Evolutionary conservation across 2,888 invertebrate genomes (phyloP), one percentile per base, ranked within the genome.

Genomic region (Cyaniris semiargus): DNA sequence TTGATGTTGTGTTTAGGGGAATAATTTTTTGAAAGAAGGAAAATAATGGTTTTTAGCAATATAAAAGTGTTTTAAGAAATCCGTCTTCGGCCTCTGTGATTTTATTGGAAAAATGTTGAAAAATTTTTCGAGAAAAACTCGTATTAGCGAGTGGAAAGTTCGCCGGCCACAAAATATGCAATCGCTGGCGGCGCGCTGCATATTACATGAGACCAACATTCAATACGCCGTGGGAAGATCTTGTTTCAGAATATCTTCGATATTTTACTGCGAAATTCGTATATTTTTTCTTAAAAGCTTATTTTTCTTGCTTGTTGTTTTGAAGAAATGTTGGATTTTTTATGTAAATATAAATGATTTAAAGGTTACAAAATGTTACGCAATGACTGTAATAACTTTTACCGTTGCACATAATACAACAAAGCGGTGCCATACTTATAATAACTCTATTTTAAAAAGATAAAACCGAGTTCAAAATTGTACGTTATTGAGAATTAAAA

Each of bases 141-240:
- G 82, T 81, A 81, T 82, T 80, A 83, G 80, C 81, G 81, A 79
- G 81, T 84, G 83, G 79, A 82, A 86, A 89, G 85, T 88, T 88
- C 85, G 81, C 83, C 85, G 85, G 85, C 85, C 83, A 81, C 86
- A 85, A 90, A 89, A 89, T 90, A 90, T 91, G 89, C 91, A 86
- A 86, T 78, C 86, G 84, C 83, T 82, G 81, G 81, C 82, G 85
- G 85, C 83, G 80, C 82, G 83, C 84, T 92, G 92, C 90, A 92
- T 92, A 90, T 91, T 91, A 89, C 90, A 92, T 92, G 91, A 92
- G 90, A 84, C 84, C 86, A 91, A 91, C 86, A 91, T 89, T 91
- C 88, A 89, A 91, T 90, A 92, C 85, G 88, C 84, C 86, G 84
- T 86, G 86, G 86, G 86, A 90, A 89, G 88, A 86, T 86, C 80